These are phyloP conservation scores for Melangyna quadrimaculata DNA, from an alignment of 2,888 invertebrate genomes.

Conservation along the genomic window DNA sequence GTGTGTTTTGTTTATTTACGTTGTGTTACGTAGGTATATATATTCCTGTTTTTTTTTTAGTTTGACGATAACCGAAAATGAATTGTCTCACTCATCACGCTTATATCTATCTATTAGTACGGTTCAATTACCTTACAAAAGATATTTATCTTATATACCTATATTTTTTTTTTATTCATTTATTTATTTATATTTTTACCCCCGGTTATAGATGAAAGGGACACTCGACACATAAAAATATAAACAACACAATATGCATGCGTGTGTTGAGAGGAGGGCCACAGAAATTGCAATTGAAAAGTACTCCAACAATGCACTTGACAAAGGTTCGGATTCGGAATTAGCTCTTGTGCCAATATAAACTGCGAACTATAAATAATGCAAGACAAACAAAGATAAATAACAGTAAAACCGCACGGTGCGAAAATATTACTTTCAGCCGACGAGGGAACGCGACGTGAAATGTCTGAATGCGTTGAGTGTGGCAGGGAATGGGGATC, in stretches of 20 bases:
- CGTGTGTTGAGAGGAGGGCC: neutral
- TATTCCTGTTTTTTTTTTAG: conserved; percentile 26
- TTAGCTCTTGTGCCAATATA: conserved; percentile 1
- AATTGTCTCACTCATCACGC: conserved; percentile 65
- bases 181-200: conserved; percentile 31
- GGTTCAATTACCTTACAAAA: conserved; percentile 66
- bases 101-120: conserved; percentile 47
- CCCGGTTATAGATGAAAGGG: neutral
- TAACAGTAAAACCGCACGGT: neutral
- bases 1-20: conserved; percentile 64
- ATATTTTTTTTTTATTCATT: conserved; percentile 20
- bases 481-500: neutral
- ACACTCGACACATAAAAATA: neutral
- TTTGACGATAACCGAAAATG: conserved; percentile 60
- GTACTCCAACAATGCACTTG: conserved; percentile 25
- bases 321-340: conserved; percentile 16
- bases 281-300: neutral
- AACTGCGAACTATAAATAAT: conserved; percentile 11
- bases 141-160: conserved; percentile 31
- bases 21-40: conserved; percentile 1
- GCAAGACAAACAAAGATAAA: conserved; percentile 5
- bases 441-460: neutral
- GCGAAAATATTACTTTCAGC: neutral
- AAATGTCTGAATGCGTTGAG: too few species aligned
- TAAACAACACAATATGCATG: neutral